Evolutionary conservation across 2,888 invertebrate species (phyloP).

Genomic region (Lymantria dispar): DNA sequence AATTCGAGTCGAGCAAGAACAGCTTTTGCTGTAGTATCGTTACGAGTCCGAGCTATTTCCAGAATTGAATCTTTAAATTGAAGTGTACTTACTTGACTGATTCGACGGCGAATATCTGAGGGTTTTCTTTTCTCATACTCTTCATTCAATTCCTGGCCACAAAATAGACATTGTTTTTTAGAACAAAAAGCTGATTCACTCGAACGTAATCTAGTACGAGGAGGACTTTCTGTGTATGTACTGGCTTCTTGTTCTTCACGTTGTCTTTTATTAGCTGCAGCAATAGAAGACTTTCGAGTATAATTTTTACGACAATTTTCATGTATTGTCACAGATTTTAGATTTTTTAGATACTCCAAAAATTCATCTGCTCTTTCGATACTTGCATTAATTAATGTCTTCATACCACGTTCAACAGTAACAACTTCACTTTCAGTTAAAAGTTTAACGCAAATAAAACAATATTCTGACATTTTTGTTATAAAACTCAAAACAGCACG

Average conservation of each 20-base stretch:
- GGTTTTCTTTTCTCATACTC: conserved; percentile 32
- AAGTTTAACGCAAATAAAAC: conserved; percentile 40
- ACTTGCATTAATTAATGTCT: conserved; percentile 33
- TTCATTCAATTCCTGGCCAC: conserved; percentile 39
- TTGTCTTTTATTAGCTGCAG: conserved; percentile 39
- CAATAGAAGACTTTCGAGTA: conserved; percentile 28
- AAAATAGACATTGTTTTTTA: conserved; percentile 34
- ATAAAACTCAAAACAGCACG: conserved; percentile 12
- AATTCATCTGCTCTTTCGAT: conserved; percentile 34
- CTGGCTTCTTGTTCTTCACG: conserved; percentile 38
- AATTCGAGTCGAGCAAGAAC: conserved; percentile 28
- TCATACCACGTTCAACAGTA: conserved; percentile 33
- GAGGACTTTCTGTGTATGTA: conserved; percentile 36
- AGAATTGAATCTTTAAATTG: conserved; percentile 15
- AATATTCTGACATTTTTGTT: conserved; percentile 20
- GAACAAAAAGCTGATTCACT: conserved; percentile 38
- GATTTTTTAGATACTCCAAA: conserved; percentile 24
- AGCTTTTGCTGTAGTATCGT: conserved; percentile 30
- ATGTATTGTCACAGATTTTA: too few relatives aligned
- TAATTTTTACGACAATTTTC: conserved; percentile 34
- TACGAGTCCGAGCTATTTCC: conserved; percentile 4
- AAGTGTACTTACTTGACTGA: conserved; percentile 22
- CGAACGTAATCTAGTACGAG: conserved; percentile 33
- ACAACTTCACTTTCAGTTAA: conserved; percentile 39
- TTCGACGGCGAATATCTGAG: conserved; percentile 1